Evolutionary conservation across 2,113 vertebrate genomes (phyloP), one percentile per base, ranked within the genome.

Genomic region (Thamnaconus septentrionalis): DNA sequence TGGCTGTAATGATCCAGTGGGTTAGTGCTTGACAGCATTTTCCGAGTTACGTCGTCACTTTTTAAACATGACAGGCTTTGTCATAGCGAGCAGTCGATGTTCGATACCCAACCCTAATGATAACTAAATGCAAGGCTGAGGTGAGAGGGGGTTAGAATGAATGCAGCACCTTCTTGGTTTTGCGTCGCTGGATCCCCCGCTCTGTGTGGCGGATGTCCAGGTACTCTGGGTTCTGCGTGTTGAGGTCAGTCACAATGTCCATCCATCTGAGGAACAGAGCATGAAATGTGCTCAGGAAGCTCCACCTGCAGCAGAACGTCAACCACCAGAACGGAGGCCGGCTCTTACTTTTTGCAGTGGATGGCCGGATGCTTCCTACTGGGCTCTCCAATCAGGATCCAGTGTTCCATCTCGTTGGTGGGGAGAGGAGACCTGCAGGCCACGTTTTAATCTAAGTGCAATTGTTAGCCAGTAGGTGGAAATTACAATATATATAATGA

Each of bases 351-450:
- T 94, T 99, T 99, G 88, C 97, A 99, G 85, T 99, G 97, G 82
- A 99, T 99, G 11, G 96, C 94, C 11, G 97, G 94, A 75, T 99
- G 96, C 76, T 99, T 99, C 85, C 95, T 94, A 79, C 97, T 99
- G 0, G 97, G 95, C 76, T 99, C 97, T 31, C 97, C 97, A 70
- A 99, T 99, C 71, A 99, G 92, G 78, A 99, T 96, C 97, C 97
- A 99, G 50, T 97, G 91, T 66, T 99, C 97, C 75, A 91, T 94
- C 86, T 99, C 97, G 64, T 95, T 95, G 61, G 88, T 86, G 59
- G 93, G 90, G 41, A 95, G 86, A 45, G 89, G 84, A 5, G 93
- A 94, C 87, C 95, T 98, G 84, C 66, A 82, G 18, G 18, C 18
- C 18, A 31, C 18, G 18, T 31, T 31, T 31, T 31, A 31, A 31